These are phyloP conservation scores for Naja naja DNA, from an alignment of 2,113 vertebrate species.

Conservation along the genomic window DNA sequence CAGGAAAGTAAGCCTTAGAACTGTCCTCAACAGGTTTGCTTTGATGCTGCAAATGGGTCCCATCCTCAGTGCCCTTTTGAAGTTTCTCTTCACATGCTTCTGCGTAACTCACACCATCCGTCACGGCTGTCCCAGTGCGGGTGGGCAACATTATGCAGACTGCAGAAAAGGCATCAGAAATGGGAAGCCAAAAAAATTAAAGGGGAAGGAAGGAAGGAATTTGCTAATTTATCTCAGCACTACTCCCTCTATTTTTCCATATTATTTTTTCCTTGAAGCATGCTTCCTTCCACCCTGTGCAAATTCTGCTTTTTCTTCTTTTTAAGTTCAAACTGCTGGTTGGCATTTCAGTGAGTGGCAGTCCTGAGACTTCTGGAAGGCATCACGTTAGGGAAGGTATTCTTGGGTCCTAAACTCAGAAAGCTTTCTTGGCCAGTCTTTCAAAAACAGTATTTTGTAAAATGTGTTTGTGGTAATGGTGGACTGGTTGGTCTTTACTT, in stretches of 20 bases:
- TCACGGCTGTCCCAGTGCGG: no score
- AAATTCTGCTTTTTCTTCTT: neutral
- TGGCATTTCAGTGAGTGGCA: accelerated
- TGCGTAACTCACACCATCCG: no score
- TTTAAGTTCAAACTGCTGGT: accelerated
- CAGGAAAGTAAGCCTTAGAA: no score
- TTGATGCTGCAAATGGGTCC: no score
- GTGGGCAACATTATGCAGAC: no score
- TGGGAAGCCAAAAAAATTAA: no score
- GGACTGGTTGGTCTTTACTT: neutral
- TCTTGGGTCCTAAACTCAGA: neutral
- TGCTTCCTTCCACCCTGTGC: neutral
- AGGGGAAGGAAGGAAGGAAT: neutral
- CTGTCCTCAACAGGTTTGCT: no score
- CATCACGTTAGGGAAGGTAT: neutral
- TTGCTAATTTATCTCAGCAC: neutral
- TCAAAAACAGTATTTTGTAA: neutral
- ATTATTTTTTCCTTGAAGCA: neutral
- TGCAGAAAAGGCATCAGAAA: no score
- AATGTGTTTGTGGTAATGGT: neutral
- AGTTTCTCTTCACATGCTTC: no score
- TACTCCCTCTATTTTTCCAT: neutral
- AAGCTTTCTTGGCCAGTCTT: neutral
- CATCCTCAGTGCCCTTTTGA: no score
- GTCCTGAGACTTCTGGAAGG: neutral